phyloP scores from a whole-genome alignment of 2,888 invertebrate genomes.

The Tetragonisca angustula region DNA sequence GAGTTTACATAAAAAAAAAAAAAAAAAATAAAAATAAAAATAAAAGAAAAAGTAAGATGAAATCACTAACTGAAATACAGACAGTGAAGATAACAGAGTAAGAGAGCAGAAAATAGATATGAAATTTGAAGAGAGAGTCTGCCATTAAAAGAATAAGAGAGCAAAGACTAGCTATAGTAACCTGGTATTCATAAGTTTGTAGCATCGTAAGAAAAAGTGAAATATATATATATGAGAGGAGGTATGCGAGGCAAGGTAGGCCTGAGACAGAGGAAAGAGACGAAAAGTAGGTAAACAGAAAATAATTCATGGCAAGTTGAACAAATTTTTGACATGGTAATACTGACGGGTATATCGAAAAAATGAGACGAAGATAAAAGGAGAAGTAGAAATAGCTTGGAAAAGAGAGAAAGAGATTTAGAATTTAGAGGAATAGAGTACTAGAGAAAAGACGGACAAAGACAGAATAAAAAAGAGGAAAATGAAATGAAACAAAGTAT shows the following conservation, averaged over 20 bases:
- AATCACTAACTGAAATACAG: constrained; percentile 3
- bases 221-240: constrained; percentile 8
- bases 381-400: constrained; percentile 6
- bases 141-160: constrained; percentile 12
- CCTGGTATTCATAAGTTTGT: constrained; percentile 8
- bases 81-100: not conserved
- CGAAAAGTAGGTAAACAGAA: constrained; percentile 18
- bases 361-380: constrained; percentile 11
- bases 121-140: constrained; percentile 36
- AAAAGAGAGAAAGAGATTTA: constrained; percentile 13
- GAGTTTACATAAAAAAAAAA: not conserved
- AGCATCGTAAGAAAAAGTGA: constrained; percentile 24
- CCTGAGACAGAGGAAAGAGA: not conserved
- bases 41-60: not conserved
- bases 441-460: not conserved
- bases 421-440: not conserved
- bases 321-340: constrained; percentile 72
- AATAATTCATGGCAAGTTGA: constrained; percentile 66
- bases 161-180: constrained; percentile 8
- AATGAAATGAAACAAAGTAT: not conserved
- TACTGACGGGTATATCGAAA: constrained; percentile 71
- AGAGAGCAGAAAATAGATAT: constrained; percentile 14
- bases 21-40: too few species aligned
- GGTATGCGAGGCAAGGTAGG: constrained; percentile 16
- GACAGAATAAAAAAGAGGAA: constrained; percentile 19